phyloP scores from a whole-genome alignment of 2,113 vertebrate genomes.

The Corydoras sp. region DNA sequence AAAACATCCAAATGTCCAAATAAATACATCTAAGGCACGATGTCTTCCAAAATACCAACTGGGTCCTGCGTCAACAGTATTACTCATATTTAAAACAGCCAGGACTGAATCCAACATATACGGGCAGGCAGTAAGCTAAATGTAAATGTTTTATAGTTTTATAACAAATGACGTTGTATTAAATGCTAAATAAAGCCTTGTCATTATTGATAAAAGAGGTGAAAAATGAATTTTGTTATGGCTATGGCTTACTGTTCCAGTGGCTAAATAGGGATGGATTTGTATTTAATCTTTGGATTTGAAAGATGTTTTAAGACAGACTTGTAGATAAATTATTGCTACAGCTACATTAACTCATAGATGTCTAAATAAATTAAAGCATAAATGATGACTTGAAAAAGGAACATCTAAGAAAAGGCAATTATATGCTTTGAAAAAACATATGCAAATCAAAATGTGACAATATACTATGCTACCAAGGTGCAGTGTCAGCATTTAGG shows the following conservation, averaged over 20 bases:
- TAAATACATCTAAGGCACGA: constrained; percentile 54
- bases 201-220: constrained; percentile 7
- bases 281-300: constrained; percentile 4
- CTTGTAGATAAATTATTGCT: constrained; percentile 10
- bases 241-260: too few species aligned
- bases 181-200: not conserved
- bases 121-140: constrained; percentile 60
- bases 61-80: constrained; percentile 29
- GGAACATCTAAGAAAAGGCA: constrained; percentile 52
- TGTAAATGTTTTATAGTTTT: constrained; percentile 48
- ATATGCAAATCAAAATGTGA: constrained; percentile 64
- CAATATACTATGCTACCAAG: constrained; percentile 62
- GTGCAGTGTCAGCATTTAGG: constrained; percentile 73
- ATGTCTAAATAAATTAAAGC: constrained; percentile 43
- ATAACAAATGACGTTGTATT: constrained; percentile 2
- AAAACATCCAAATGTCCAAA: constrained; percentile 61
- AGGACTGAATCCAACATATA: constrained; percentile 57
- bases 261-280: not conserved
- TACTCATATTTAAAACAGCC: constrained; percentile 57
- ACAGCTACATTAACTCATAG: not conserved
- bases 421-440: constrained; percentile 56
- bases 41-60: constrained; percentile 27
- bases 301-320: not conserved
- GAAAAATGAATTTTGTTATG: not conserved
- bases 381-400: constrained; percentile 53